Base-by-base conservation (phyloP, 2,888 invertebrate species). In the Pristionchus arcanus region DNA sequence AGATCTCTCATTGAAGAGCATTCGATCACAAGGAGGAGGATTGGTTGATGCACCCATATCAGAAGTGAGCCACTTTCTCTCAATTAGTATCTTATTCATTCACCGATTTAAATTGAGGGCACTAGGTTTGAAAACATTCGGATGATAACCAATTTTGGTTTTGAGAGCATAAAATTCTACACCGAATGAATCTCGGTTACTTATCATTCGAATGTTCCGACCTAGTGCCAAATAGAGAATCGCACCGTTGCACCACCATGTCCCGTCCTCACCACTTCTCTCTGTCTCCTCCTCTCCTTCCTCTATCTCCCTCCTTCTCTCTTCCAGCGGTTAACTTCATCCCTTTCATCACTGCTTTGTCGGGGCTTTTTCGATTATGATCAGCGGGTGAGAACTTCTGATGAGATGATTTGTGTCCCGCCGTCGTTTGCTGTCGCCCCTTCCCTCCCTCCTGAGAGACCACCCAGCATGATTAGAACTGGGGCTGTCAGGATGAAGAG, bases 11-110 rank as follows among this genome's bases (percentile, higher is more conserved):
- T 90, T 94, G 63, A 93, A 93, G 90, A 92, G 92, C 83, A 91
- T 93, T 66, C 92, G 92, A 84, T 93, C 92, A 19, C 93, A 93
- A 89, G 90, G 91, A 86, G 94, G 91, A 89, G 94, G 93, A 63
- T 92, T 93, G 21, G 93, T 93, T 74, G 94, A 94, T 37, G 94
- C 94, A 2, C 94, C 94, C 21, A 94, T 94, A 85, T 93, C 94
- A 15, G 94, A 94, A 91, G 93, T 93, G 59, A 55, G 87, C 92
- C 49, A 34, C 13, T 53, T 21, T 25, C 37, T 21, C 13, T 74
- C 28, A 11, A 28, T 49, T 25, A 4, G 5, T 34, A 7, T 42
- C n/a, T 9, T 19, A 15, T 34, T 88, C 55, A n/a, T 25, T 49
- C 42, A 42, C 42, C 42, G 42, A 42, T 42, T 42, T 9, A 42